Evolutionary conservation across 2,113 vertebrate species (phyloP).

Genomic region (Chlorodrepanis virens): DNA sequence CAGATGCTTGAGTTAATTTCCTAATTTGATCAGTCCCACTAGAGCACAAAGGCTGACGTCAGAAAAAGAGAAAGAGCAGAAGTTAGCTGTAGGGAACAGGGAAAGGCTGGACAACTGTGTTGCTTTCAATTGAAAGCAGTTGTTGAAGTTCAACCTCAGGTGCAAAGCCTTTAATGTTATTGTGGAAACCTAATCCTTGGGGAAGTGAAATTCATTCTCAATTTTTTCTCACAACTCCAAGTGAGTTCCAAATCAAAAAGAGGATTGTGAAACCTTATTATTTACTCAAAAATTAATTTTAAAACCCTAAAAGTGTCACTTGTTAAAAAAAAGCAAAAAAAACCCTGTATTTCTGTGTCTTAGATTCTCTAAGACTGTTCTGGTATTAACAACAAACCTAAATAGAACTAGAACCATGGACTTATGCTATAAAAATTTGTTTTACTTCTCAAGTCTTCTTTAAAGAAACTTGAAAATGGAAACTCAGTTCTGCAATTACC

Average conservation of each 20-base stretch:
- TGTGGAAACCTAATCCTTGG: background rate
- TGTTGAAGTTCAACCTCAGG: background rate
- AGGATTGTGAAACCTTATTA: background rate
- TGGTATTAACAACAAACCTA: background rate
- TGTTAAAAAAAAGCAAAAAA: background rate
- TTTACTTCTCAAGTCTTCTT: background rate
- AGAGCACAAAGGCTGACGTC: background rate
- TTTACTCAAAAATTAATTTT: background rate
- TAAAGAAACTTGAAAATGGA: background rate
- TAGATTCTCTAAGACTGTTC: background rate
- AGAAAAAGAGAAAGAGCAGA: background rate
- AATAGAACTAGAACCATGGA: background rate
- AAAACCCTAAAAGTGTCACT: background rate
- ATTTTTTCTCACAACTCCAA: background rate
- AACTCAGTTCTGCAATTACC: background rate
- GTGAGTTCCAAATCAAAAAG: background rate
- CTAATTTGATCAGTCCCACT: background rate
- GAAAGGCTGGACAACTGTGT: background rate
- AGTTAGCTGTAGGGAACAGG: background rate
- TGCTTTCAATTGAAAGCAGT: background rate
- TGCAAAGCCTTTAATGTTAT: background rate
- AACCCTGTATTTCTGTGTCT: background rate
- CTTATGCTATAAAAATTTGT: background rate
- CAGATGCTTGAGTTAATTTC: background rate
- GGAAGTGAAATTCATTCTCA: background rate